A percentile compares a stretch with the other conserved stretches of the same genome.
These are phyloP conservation scores for Australoheros facetus DNA, from an alignment of 2,797 vertebrate species.

Conservation along the genomic window DNA sequence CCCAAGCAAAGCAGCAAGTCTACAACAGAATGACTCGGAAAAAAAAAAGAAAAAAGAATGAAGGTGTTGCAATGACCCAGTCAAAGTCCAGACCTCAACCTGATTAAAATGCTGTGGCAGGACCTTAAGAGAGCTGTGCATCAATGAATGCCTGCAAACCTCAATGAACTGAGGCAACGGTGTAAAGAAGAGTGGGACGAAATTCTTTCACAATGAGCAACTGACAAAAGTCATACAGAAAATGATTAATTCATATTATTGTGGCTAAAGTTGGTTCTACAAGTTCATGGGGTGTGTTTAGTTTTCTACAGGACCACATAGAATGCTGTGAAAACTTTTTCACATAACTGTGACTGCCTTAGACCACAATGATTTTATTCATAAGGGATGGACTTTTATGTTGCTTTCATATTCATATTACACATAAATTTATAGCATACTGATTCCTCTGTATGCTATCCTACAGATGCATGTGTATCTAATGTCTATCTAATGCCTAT, in stretches of 20 bases:
- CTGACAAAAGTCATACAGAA: neutral
- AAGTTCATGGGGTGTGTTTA: too few relatives aligned
- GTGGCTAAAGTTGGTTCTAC: neutral
- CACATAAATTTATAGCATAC: neutral
- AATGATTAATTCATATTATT: neutral
- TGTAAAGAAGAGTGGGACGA: neutral
- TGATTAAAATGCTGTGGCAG: neutral
- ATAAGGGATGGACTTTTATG: neutral
- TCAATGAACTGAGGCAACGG: neutral
- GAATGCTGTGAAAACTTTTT: neutral
- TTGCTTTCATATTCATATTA: neutral
- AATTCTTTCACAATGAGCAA: neutral
- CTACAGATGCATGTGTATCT: neutral
- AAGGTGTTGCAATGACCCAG: neutral
- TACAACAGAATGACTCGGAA: neutral
- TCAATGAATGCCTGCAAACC: neutral
- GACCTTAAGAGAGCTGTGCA: neutral
- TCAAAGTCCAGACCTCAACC: neutral
- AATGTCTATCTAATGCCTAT: neutral
- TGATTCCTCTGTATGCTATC: neutral
- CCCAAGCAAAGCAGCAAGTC: neutral
- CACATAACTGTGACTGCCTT: neutral
- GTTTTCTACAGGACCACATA: too few relatives aligned
- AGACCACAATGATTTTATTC: neutral
- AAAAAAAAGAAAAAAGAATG: neutral